Evolutionary conservation across 1,140 invertebrate genomes (phyloP), one percentile per base, ranked within the genome.

Genomic region (Drosophila sulfurigaster): DNA sequence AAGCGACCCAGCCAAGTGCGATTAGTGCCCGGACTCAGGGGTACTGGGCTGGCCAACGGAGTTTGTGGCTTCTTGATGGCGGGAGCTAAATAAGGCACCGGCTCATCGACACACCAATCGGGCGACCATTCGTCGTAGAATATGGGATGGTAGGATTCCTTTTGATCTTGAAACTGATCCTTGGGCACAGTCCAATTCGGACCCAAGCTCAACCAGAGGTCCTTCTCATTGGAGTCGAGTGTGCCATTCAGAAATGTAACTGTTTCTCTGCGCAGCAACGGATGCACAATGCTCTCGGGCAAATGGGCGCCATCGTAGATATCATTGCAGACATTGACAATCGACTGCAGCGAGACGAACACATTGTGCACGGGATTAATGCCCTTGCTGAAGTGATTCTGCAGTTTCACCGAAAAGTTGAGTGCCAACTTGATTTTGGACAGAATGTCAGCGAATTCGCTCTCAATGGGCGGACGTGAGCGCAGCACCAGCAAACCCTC

Each of bases 71-170:
- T 79, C 43, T 82, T 75, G 0, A 82, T 43, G 0, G 76, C 77
- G 5, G 85, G 87, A 4, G 91, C 75, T 15, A 92, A 43, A 25
- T 92, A 92, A 1, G 58, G 52, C 1, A 92, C 91, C 45, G 78
- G 78, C 60, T 92, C 91, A 13, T 92, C 91, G n/a, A 92, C 91
- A 16, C 77, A 63, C 91, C 91, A 92, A 35, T 92, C 91, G 7
- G 91, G 91, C 0, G 91, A 92, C 91, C 91, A 92, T 11, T 92
- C 91, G 35, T 92, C 91, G 48, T 92, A 92, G 54, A 92, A 92
- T 4, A 90, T 92, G 1, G 91, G 91, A 49, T 92, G 91, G 28
- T 91, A 92, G 2, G 82, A 76, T 6, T 82, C 81, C 32, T 75
- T 83, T 58, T 92, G 91, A 54, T 92, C 85, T 45, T 91, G 89